A percentile compares a stretch with the other conserved stretches of the same genome.
Evolutionary conservation across 2,113 vertebrate genomes (phyloP).

Genomic region (Xiphorhynchus elegans): DNA sequence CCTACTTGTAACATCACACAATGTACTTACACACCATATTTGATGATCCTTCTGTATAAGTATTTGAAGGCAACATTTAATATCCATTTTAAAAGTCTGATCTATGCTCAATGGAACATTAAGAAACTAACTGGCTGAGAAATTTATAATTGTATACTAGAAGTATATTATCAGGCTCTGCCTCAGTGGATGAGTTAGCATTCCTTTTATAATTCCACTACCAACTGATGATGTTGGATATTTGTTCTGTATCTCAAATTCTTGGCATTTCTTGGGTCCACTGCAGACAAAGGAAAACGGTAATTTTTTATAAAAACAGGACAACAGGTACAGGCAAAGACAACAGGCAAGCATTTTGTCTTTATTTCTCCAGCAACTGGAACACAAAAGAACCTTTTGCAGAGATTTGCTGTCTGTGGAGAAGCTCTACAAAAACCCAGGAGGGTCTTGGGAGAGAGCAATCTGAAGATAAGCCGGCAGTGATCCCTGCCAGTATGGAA

Average conservation of each 20-base stretch:
- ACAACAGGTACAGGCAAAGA: background rate
- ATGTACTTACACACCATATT: rapidly evolving
- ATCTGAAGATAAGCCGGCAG: background rate
- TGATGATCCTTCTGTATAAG: background rate
- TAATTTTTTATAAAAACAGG: background rate
- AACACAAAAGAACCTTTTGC: background rate
- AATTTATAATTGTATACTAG: background rate
- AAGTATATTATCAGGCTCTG: background rate
- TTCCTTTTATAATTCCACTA: background rate
- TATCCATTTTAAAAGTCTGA: background rate
- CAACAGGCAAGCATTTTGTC: background rate
- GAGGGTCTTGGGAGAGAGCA: background rate
- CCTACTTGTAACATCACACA: background rate
- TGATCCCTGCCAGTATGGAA: background rate
- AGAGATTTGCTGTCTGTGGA: background rate
- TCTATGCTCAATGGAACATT: background rate
- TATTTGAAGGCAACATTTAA: background rate
- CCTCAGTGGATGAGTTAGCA: background rate
- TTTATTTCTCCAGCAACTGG: background rate
- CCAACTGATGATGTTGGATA: background rate
- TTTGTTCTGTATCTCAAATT: background rate
- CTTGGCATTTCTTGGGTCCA: background rate
- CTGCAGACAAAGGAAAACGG: background rate
- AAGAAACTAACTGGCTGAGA: slow-evolving; percentile 9
- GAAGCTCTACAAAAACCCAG: background rate